Evolutionary conservation across 2,113 vertebrate species (phyloP), one percentile per base, ranked within the genome.

Genomic region (Prunella fulvescens): DNA sequence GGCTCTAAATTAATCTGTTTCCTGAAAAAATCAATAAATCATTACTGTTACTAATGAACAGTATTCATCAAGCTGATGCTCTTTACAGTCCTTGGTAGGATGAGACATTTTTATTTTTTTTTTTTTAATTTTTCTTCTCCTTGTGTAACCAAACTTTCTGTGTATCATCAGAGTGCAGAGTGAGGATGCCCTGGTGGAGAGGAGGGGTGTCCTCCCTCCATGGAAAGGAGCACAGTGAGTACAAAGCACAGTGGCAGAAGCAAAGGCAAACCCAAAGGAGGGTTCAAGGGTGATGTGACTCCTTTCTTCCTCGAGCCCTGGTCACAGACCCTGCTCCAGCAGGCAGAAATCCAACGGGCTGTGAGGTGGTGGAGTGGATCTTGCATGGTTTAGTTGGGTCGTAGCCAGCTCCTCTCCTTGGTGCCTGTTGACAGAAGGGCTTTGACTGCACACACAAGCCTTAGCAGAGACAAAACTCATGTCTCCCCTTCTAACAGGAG

Each of bases 401-500:
- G 77, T 2, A 66, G 64, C 94, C 92, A 86, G 60, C 67, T 93
- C 0, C 8, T 96, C 86, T 95, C 93, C 85, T 84, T 71, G 84
- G 78, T 91, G 93, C 71, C 76, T 94, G 87, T 94, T 96, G 91
- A 80, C 60, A 91, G 57, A 83, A 93, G 76, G 69, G 92, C 77
- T 96, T 94, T 84, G 28, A 16, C 85, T 94, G 54, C 77, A 42
- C 60, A 95, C 66, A 88, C 93, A 92, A 86, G 33, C 82, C 85
- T 80, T 48, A 80, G 71, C 66, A 94, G 82, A 88, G 67, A 93
- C 78, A 95, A 94, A 96, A 85, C 66, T 79, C 82, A 14, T 40
- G 79, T 88, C 92, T 95, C 81, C 40, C 35, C 45, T 92, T 65
- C 78, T 62, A 72, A 50, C 0, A 54, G 62, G 50, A 80, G 70